Conservation (phyloP, 2,888 invertebrate species). For the Lordiphosa fenestrarum region DNA sequence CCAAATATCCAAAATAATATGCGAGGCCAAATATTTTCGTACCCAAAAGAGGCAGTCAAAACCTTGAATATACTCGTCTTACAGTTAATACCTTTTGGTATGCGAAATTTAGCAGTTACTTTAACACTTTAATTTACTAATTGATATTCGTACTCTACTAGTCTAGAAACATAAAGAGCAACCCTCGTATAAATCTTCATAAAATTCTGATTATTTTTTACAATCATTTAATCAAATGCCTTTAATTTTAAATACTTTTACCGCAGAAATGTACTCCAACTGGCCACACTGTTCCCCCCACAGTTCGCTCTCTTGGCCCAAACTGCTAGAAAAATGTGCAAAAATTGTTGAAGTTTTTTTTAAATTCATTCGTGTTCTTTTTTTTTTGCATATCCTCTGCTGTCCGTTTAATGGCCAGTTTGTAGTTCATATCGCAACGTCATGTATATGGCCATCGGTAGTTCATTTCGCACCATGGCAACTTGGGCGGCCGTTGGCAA, state of each 20-base stretch:
- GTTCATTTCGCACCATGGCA: slow-evolving; percentile 52
- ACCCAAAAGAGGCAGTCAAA: no score
- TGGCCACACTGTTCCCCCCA: slow-evolving; percentile 9
- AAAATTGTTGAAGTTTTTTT: slow-evolving; percentile 50
- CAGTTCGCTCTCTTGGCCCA: background rate
- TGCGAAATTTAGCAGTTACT: no score
- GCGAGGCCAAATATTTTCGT: no score
- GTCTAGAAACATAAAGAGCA: no score
- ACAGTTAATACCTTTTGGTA: no score
- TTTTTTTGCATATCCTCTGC: slow-evolving; percentile 11
- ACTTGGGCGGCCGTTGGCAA: slow-evolving; percentile 60
- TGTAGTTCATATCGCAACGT: slow-evolving; percentile 58
- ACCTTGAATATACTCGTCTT: no score
- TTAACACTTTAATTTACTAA: no score
- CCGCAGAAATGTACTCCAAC: background rate
- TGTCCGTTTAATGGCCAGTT: slow-evolving; percentile 47
- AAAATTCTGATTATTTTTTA: no score
- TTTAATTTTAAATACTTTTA: background rate
- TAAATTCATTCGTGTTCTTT: slow-evolving; percentile 11
- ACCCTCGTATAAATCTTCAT: no score
- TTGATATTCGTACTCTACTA: no score
- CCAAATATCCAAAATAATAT: no score
- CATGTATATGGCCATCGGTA: slow-evolving; percentile 37
- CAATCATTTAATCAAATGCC: no score
- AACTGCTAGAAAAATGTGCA: slow-evolving; percentile 54